phyloP scores from a whole-genome alignment of 2,888 invertebrate genomes.

The Choristoneura rosaceana region DNA sequence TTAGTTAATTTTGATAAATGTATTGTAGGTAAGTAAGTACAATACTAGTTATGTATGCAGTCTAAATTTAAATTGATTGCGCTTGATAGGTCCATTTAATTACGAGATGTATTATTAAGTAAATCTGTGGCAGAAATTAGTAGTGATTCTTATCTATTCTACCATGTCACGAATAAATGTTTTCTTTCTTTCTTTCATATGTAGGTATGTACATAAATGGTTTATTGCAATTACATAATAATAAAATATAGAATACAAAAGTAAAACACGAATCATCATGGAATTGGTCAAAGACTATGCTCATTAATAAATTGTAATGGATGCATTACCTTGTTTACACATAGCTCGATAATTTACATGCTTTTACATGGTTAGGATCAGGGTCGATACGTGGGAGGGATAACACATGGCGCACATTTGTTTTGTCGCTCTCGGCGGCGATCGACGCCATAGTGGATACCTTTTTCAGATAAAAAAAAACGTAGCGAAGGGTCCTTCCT shows the following conservation, averaged over 20 bases:
- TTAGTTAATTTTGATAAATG: no score
- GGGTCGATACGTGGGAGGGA: conserved; percentile 37
- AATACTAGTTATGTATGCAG: no score
- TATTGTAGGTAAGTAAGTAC: not conserved
- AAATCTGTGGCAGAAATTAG: not conserved
- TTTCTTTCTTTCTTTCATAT: no score
- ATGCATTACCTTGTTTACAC: conserved; percentile 28
- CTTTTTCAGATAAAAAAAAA: conserved; percentile 17
- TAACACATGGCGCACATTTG: conserved; percentile 41
- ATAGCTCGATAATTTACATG: conserved; percentile 25
- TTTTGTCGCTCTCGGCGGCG: conserved; percentile 25
- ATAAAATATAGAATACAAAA: not conserved
- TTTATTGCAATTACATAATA: not conserved
- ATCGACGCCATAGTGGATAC: conserved; percentile 12
- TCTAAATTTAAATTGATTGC: no score
- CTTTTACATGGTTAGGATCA: conserved; percentile 36
- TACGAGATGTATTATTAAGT: no score
- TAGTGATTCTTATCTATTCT: no score
- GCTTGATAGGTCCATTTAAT: no score
- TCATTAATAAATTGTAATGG: conserved; percentile 17
- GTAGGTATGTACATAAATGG: no score
- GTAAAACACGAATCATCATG: not conserved
- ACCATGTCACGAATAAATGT: no score
- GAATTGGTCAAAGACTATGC: not conserved
- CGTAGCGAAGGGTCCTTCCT: not conserved